Conservation (phyloP, 2,797 vertebrate species). For the Momotus momota region DNA sequence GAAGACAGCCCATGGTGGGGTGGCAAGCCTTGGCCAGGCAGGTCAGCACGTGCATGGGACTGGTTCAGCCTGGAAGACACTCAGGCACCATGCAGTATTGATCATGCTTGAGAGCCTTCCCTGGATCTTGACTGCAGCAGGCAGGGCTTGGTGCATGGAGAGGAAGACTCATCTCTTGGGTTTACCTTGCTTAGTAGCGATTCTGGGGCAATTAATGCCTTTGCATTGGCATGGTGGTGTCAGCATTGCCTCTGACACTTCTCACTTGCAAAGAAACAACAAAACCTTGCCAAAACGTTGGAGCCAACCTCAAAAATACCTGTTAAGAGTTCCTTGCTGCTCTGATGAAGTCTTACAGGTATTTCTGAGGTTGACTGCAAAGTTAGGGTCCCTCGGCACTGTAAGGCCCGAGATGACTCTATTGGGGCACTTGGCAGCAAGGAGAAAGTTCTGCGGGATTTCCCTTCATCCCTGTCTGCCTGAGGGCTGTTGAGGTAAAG, state of each 20-base stretch:
- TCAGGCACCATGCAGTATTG: neutral
- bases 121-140: neutral
- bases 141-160: neutral
- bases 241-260: neutral
- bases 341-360: neutral
- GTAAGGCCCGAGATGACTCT: neutral
- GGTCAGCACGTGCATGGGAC: neutral
- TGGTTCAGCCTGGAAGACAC: neutral
- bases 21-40: neutral
- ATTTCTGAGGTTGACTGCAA: neutral
- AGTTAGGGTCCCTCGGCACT: neutral
- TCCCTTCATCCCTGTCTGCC: neutral
- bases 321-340: neutral
- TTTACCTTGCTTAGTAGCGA: neutral
- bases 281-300: neutral
- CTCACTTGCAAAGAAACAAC: neutral
- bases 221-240: neutral
- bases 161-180: neutral
- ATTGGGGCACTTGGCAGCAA: neutral
- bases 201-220: neutral
- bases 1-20: neutral
- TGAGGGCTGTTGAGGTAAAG: neutral
- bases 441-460: neutral
- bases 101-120: neutral
- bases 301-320: too few species aligned